Evolutionary conservation across 2,113 vertebrate genomes (phyloP).

Genomic region (Passer domesticus): DNA sequence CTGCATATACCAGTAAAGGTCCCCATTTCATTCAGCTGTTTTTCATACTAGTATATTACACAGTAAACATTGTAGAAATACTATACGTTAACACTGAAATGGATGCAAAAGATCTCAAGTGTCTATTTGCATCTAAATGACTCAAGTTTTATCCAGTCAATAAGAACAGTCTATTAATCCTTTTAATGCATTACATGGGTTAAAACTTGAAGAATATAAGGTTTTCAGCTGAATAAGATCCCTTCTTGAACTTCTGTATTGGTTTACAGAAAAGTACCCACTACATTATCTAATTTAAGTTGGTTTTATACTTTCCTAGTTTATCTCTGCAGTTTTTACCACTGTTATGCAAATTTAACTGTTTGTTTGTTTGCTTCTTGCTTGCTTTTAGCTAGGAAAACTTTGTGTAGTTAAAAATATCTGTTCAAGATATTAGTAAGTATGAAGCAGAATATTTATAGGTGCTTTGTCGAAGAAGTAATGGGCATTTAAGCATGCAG

Average conservation of each 20-base stretch:
- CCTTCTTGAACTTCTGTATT: not conserved
- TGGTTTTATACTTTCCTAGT: not conserved
- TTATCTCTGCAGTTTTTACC: not conserved
- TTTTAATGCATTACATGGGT: conserved; percentile 19
- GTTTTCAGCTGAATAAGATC: conserved; percentile 20
- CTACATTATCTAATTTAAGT: not conserved
- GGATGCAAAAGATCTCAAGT: conserved; percentile 25
- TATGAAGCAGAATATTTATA: conserved; percentile 17
- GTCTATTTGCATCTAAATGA: conserved; percentile 67
- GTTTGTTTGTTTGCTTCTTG: not conserved
- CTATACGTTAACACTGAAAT: conserved; percentile 60
- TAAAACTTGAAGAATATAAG: conserved; percentile 10
- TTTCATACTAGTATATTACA: conserved; percentile 65
- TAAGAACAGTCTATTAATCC: conserved; percentile 63
- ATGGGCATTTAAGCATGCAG: conserved; percentile 21
- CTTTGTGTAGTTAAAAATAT: not conserved
- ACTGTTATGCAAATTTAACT: not conserved
- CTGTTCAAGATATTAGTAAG: conserved; percentile 6
- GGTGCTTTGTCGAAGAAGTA: conserved; percentile 31
- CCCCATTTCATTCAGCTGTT: conserved; percentile 64
- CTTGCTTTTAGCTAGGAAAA: not conserved
- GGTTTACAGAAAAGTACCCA: not conserved
- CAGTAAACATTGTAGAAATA: conserved; percentile 68
- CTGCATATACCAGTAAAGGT: conserved; percentile 66
- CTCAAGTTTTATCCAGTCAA: conserved; percentile 67